Base-by-base conservation (phyloP, 1,140 invertebrate species). In the Dinoponera quadriceps region DNA sequence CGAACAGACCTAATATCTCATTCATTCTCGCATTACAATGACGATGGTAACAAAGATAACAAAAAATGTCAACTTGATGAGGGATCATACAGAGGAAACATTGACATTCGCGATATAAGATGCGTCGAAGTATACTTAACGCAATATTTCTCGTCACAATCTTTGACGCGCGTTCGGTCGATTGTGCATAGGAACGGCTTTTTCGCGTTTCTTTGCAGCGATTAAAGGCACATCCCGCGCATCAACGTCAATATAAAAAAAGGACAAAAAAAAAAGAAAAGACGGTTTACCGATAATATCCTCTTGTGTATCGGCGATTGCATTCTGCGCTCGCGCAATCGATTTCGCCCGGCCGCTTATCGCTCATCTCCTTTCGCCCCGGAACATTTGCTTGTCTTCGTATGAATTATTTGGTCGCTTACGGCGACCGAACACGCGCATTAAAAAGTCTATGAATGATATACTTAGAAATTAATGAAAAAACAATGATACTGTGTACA, bases 391-490 rank as follows among this genome's bases (percentile, higher is more conserved):
- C 51, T 60, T 33, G 25, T 38, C 16, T 25, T 14, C 22, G 59
- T 3, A 69, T 69, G 54, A 78, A 66, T 77, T 38, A n/a, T 55
- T 33, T 44, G 63, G 33, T 27, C 63, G 16, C 63, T 78, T 78
- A 57, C n/a, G 51, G 63, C 55, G 48, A 54, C 55, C 60, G 72
- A 49, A 13, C 29, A 33, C 80, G 27, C 72, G n/a, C 44, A 82
- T 63, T 69, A 68, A 80, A 71, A 83, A 83, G 54, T 22, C 82
- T 83, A 80, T 22, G 25, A 80, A 55, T 83, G 55, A 54, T 73
- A 60, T 78, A 84, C 83, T 81, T 85, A 86, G 25, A 85, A 82
- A 73, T 69, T 82, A 85, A 44, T 85, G 83, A 86, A 85, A 44
- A 78, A 83, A 85, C 77, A 86, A 86, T 82, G 66, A 86, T 51